Evolutionary conservation across 2,888 invertebrate genomes (phyloP).

Genomic region (Tetragonula carbonaria): DNA sequence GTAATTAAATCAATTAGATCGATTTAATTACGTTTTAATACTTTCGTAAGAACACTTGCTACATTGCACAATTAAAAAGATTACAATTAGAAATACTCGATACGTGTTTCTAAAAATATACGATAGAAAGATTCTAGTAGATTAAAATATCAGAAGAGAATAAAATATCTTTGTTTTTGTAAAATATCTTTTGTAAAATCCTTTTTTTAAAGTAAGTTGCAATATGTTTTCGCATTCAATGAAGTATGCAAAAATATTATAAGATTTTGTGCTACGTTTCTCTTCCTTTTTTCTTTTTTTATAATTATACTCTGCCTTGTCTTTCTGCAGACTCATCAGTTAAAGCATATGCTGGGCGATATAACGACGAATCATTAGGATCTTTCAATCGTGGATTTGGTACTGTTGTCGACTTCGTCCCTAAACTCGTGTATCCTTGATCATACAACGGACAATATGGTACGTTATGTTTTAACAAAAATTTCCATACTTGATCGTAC

Average conservation of each 20-base stretch:
- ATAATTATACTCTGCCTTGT: constrained; percentile 75
- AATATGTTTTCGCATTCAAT: background rate
- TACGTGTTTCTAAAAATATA: background rate
- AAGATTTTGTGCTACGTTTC: background rate
- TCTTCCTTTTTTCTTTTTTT: background rate
- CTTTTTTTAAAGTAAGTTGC: constrained; percentile 15
- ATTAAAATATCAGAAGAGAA: constrained; percentile 1
- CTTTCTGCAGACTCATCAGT: constrained; percentile 78
- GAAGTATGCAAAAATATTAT: constrained; percentile 26
- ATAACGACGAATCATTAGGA: constrained; percentile 73
- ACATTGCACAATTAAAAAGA: background rate
- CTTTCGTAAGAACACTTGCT: background rate
- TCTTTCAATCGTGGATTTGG: constrained; percentile 79
- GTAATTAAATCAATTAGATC: background rate
- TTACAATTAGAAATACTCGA: background rate
- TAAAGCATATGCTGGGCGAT: constrained; percentile 79
- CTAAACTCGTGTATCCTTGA: constrained; percentile 87
- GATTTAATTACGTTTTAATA: constrained; percentile 13
- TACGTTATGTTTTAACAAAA: constrained; percentile 90
- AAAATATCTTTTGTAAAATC: constrained; percentile 13
- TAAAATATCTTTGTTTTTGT: background rate
- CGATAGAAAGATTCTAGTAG: no score
- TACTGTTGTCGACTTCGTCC: constrained; percentile 74
- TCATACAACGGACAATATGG: constrained; percentile 97
- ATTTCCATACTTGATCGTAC: constrained; percentile 96